Evolutionary conservation across 53 echinoderm and acorn worm genomes (phyloP).

Genomic region (Crossaster papposus): DNA sequence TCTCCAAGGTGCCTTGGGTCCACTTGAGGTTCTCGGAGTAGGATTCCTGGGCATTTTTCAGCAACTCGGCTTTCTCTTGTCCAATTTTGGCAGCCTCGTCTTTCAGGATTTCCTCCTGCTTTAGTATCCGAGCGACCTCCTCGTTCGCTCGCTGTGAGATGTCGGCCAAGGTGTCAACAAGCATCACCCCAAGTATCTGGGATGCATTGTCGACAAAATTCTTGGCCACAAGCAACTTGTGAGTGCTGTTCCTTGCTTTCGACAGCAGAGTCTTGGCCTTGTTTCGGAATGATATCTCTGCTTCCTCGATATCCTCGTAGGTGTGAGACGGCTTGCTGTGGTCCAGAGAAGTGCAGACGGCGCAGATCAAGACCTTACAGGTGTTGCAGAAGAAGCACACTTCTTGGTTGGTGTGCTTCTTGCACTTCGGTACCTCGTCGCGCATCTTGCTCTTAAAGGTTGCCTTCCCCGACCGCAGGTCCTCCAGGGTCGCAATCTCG

Average conservation of each 20-base stretch:
- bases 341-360: slow-evolving; percentile 45
- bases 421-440: slow-evolving; percentile 46
- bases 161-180: slow-evolving; percentile 4
- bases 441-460: slow-evolving; percentile 48
- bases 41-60: slow-evolving; percentile 27
- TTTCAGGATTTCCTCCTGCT: background rate
- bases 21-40: slow-evolving; percentile 43
- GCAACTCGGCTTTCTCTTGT: background rate
- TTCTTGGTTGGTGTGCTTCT: slow-evolving; percentile 35
- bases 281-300: slow-evolving; percentile 6
- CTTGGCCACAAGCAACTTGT: background rate
- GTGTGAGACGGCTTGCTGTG: slow-evolving; percentile 26
- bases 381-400: slow-evolving; percentile 38
- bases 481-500: slow-evolving; percentile 38
- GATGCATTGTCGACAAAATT: slow-evolving; percentile 17
- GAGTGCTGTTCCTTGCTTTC: slow-evolving; percentile 6
- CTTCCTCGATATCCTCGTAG: slow-evolving; percentile 34
- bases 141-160: slow-evolving; percentile 28
- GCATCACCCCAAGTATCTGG: background rate
- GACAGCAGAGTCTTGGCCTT: slow-evolving; percentile 8
- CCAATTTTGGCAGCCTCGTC: background rate
- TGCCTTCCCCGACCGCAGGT: slow-evolving; percentile 48
- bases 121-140: background rate
- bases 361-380: slow-evolving; percentile 46
- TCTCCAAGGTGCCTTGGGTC: slow-evolving; percentile 35